These are phyloP conservation scores for Drosophila kohkoa DNA, from an alignment of 1,140 invertebrate genomes.

Conservation along the genomic window DNA sequence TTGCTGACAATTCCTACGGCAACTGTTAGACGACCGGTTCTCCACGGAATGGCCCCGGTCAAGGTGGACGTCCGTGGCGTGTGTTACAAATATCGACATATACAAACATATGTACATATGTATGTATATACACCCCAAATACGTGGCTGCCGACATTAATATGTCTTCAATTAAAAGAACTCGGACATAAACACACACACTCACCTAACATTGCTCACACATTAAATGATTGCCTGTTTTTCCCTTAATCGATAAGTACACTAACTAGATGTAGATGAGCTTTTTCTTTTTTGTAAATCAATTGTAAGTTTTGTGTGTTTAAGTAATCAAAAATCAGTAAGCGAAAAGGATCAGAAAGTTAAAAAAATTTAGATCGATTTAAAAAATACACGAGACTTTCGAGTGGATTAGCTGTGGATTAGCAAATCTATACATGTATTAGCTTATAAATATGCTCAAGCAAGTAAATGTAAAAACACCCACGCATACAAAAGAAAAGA, in stretches of 20 bases:
- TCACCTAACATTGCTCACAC: slow-evolving; percentile 6
- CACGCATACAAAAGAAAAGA: no score
- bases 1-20: no score
- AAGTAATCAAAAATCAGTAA: no score
- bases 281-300: no score
- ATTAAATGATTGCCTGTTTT: slow-evolving; percentile 24
- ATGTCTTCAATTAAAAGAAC: slow-evolving; percentile 64
- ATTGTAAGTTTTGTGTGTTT: no score
- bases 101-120: slow-evolving; percentile 11
- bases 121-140: slow-evolving; percentile 41
- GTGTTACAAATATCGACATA: slow-evolving; percentile 56
- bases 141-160: slow-evolving; percentile 70
- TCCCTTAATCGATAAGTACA: slow-evolving; percentile 64
- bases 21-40: neutral
- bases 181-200: neutral
- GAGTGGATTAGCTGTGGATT: no score
- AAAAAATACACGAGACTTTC: no score
- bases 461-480: no score
- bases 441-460: no score
- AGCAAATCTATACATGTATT: no score
- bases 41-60: slow-evolving; percentile 15
- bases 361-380: no score
- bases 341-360: no score
- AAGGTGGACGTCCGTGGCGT: slow-evolving; percentile 62
- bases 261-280: slow-evolving; percentile 7